Base-by-base conservation (phyloP, 2,888 invertebrate genomes). In the Acleris emargana region DNA sequence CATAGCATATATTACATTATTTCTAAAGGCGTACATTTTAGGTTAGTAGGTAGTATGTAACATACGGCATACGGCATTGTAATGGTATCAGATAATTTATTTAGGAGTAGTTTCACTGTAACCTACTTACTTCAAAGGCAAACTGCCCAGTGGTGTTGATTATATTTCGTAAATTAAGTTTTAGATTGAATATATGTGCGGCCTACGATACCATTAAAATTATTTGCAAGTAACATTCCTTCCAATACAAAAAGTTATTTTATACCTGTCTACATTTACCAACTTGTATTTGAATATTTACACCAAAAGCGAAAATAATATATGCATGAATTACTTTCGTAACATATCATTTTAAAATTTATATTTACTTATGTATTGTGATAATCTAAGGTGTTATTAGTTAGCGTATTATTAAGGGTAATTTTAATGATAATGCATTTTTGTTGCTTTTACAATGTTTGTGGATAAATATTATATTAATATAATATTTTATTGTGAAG, bases 301-400 rank as follows among this genome's bases (percentile, higher is more conserved):
- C 51, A 66, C 57, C 66, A 57, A 52, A 66, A 66, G 57, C 17
- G 32, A 25, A 66, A 17, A 52, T 61, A 55, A 47, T 47, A 58
- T 63, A 53, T 49, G 64, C 32, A 45, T 45, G 64, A 64, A 64
- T 68, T 68, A 64, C 59, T 68, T 68, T 68, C 57, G 64, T 61
- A 60, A 68, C 67, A 68, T 68, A 68, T 68, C 67, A 68, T 68
- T 68, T 68, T 64, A 17, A 60, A 55, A 62, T 45, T 58, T 63
- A 59, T 59, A 67, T 55, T 54, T 57, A 68, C 47, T 60, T 64
- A 60, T 68, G 47, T 63, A 64, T 64, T 64, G 64, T 64, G 59
- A 63, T 59, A 68, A 60, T 57, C 38, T 66, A 66, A 61, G 47
- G 60, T 66, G 64, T 66, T 60, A 66, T 66, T 57, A 57, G 25